Percentiles rank a stretch among this genome's conserved stretches.
Conservation (phyloP, 2,113 vertebrate species). For the Falco punctatus region DNA sequence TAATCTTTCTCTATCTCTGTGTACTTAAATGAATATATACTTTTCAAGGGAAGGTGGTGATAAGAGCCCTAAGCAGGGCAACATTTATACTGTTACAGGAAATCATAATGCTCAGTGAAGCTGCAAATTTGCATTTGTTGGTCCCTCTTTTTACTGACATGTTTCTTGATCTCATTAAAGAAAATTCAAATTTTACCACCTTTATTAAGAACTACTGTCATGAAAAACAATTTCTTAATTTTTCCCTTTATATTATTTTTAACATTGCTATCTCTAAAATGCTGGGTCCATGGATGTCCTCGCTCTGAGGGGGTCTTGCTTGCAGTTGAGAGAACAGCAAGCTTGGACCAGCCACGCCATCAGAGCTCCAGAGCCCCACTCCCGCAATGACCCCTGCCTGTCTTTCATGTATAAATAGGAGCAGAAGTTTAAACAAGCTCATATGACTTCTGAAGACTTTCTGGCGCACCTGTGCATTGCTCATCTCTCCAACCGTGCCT, state of each 20-base stretch:
- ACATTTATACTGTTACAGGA: neutral
- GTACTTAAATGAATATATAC: neutral
- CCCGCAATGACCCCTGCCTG: accelerated
- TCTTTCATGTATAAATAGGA: neutral
- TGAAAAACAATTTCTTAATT: neutral
- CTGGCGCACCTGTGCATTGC: neutral
- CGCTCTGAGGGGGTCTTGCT: neutral
- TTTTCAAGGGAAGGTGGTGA: neutral
- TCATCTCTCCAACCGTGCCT: neutral
- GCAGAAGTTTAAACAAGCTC: neutral
- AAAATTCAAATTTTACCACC: neutral
- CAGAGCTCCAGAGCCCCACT: neutral
- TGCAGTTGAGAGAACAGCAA: neutral
- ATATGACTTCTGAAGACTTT: neutral
- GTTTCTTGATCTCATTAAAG: neutral
- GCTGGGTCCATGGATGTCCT: accelerated
- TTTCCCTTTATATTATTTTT: neutral
- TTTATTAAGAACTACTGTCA: neutral
- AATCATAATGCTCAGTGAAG: accelerated
- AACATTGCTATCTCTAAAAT: neutral
- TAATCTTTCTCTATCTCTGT: neutral
- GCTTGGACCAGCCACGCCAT: neutral
- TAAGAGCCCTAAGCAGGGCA: neutral
- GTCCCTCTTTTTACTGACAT: neutral
- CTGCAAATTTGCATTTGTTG: neutral